Evolutionary conservation across 2,888 invertebrate species (phyloP).

Genomic region (Tetragonula carbonaria): DNA sequence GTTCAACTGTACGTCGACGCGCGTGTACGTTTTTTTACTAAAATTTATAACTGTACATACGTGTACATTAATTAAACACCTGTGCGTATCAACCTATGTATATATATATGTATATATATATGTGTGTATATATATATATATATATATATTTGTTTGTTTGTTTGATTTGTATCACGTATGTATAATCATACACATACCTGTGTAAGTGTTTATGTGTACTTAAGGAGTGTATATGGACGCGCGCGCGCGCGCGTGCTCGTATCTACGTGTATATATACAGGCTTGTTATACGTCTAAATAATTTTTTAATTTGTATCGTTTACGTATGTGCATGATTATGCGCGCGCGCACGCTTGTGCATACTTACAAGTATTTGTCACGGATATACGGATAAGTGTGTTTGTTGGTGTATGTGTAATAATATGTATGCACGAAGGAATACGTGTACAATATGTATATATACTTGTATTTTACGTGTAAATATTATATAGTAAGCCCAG

Average conservation of each 20-base stretch:
- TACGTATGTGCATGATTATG: background rate
- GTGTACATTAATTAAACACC: background rate
- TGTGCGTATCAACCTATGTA: no score
- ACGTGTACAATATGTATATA: constrained; percentile 32
- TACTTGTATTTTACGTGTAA: constrained; percentile 41
- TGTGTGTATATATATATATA: background rate
- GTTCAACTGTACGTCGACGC: background rate
- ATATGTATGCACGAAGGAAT: constrained; percentile 24
- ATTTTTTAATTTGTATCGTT: background rate
- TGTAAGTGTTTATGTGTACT: background rate
- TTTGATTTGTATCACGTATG: background rate
- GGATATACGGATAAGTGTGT: background rate
- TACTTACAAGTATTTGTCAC: background rate
- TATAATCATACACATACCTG: background rate
- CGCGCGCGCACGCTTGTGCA: background rate
- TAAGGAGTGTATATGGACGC: background rate
- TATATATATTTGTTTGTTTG: background rate
- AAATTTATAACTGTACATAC: background rate
- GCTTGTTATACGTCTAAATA: constrained; percentile 2
- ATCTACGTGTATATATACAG: constrained; percentile 24
- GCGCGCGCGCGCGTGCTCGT: constrained; percentile 25
- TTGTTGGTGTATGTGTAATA: constrained; percentile 8
- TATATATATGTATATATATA: no score
- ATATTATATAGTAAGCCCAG: constrained; percentile 48
- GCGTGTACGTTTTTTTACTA: background rate